Conservation (phyloP, 1,140 invertebrate species). For the Meteorus sp. region DNA sequence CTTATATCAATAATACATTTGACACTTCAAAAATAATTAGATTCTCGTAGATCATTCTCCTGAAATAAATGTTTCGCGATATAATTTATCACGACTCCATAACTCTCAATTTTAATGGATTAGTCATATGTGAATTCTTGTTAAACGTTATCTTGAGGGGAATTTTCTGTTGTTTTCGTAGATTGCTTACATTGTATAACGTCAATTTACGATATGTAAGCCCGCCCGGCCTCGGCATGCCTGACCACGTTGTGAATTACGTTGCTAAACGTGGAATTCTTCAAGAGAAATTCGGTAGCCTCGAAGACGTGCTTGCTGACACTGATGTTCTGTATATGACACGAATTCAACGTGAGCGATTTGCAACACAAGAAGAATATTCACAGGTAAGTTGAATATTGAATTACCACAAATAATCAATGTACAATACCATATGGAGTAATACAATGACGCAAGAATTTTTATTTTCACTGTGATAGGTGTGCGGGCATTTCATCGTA, state of each 20-base stretch:
- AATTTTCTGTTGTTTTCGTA: slow-evolving; percentile 33
- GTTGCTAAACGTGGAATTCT: slow-evolving; percentile 76
- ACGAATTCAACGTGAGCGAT: slow-evolving; percentile 94
- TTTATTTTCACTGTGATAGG: slow-evolving; percentile 60
- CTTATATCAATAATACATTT: neutral
- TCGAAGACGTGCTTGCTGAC: slow-evolving; percentile 86
- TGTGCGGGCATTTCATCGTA: slow-evolving; percentile 83
- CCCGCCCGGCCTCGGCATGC: slow-evolving; percentile 87
- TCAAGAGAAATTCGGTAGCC: slow-evolving; percentile 71
- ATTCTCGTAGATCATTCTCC: too few species aligned
- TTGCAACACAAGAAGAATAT: slow-evolving; percentile 84
- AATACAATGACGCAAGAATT: neutral
- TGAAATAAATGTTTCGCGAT: too few species aligned
- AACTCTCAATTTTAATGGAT: neutral
- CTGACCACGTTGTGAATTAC: slow-evolving; percentile 79
- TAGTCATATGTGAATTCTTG: neutral
- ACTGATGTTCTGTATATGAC: slow-evolving; percentile 99
- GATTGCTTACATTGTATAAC: slow-evolving; percentile 86
- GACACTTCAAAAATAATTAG: too few species aligned
- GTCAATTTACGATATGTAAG: slow-evolving; percentile 89
- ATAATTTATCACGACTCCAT: too few species aligned
- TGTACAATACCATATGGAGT: neutral
- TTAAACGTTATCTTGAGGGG: too few species aligned
- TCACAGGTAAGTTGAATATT: slow-evolving; percentile 37
- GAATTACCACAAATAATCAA: slow-evolving; percentile 12